phyloP scores from a whole-genome alignment of 2,113 vertebrate species.

The Anarrhichthys ocellatus region DNA sequence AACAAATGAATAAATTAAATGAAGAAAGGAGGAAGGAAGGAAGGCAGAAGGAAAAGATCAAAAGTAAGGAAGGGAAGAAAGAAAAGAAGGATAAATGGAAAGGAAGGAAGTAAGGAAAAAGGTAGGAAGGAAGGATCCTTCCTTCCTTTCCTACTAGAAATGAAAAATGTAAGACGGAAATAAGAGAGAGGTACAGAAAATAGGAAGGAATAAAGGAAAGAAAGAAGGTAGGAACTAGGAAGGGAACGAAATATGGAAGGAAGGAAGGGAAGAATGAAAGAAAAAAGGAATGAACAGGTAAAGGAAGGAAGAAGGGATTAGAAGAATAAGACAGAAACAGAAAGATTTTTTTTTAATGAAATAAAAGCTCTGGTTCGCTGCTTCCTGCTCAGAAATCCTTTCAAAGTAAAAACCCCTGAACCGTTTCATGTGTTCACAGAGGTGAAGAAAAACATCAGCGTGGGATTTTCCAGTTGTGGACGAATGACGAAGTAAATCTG shows the following conservation, averaged over 20 bases:
- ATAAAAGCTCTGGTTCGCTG: neutral
- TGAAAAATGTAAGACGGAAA: neutral
- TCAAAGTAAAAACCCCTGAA: conserved; percentile 40
- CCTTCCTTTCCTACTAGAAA: too few relatives aligned
- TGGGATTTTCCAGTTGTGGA: conserved; percentile 29
- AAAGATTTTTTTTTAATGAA: neutral
- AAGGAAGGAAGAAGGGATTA: neutral
- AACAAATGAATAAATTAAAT: neutral
- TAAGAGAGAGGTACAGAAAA: neutral
- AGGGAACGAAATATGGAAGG: neutral
- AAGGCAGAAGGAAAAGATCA: too few relatives aligned
- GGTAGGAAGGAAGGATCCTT: neutral
- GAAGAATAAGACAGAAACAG: neutral
- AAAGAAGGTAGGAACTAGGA: neutral
- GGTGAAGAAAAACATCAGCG: conserved; percentile 13
- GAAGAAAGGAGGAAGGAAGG: neutral
- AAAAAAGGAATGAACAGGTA: neutral
- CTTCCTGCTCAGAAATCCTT: conserved; percentile 38
- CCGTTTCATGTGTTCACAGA: conserved; percentile 8
- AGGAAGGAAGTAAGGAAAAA: neutral
- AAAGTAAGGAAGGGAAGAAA: neutral
- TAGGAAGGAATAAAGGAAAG: neutral
- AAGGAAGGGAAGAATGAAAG: neutral
- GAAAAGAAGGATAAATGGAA: too few relatives aligned
- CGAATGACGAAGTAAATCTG: neutral